Base-by-base conservation (phyloP, 2,113 vertebrate species). In the Sturnus vulgaris region DNA sequence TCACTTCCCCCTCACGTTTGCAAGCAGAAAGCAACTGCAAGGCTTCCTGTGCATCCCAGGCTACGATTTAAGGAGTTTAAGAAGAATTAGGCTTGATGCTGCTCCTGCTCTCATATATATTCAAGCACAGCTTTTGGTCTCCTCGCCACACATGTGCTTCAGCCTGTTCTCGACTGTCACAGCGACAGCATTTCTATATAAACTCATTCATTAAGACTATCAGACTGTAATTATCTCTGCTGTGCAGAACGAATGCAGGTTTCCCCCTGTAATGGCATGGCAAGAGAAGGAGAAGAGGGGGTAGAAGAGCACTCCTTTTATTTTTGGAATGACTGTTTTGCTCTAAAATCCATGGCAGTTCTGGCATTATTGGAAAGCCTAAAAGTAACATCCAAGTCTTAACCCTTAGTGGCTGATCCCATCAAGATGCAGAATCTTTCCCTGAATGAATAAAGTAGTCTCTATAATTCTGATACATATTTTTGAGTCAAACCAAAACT, bases 1-100 rank as follows among this genome's bases (percentile, higher is more conserved):
- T 77, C 71, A 31, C 73, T 88, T 93, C 91, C 91, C 89, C 87
- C 94, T 92, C 91, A 85, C 66, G 46, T 90, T 95, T 72, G 52
- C 83, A 81, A 88, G 69, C 52, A 81, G 60, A 70, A 75, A 93
- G 65, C 73, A 89, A 65, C 81, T 55, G 50, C 84, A 91, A 90
- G 13, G 78, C 73, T 93, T 95, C 77, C 92, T 84, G 57, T 87
- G 77, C 61, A 80, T 76, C 15, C 5, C 55, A 78, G 49, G 53
- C 56, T 91, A 35, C 17, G 17, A 44, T 86, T 93, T 68, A 53
- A 82, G 68, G 84, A 93, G 50, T 88, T 90, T 77, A 55, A n/a
- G 59, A 47, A 39, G 60, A 95, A 69, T 77, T 88, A 80, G 47
- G 25, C 91, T 91, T 10, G 59, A 55, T 80, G 57, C 63, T 95